phyloP scores from a whole-genome alignment of 2,113 vertebrate genomes.

The Cromileptes altivelis region DNA sequence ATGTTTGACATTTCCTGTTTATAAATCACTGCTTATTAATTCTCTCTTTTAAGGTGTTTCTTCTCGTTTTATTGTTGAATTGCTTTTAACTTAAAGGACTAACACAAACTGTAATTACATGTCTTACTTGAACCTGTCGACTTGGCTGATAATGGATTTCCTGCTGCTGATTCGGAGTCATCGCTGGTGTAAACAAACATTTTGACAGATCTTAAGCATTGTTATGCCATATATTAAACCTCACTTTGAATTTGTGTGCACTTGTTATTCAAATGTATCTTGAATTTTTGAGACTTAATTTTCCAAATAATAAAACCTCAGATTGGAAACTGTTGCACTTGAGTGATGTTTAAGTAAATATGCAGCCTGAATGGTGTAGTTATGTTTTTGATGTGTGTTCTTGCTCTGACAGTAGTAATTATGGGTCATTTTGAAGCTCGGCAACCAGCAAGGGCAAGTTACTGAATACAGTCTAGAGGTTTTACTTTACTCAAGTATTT shows the following conservation, averaged over 20 bases:
- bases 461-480: neutral
- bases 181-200: slow-evolving; percentile 43
- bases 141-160: slow-evolving; percentile 56
- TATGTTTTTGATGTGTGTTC: neutral
- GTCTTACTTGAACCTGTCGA: slow-evolving; percentile 76
- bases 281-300: slow-evolving; percentile 82
- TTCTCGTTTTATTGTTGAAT: slow-evolving; percentile 29
- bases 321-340: slow-evolving; percentile 36
- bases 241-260: slow-evolving; percentile 72
- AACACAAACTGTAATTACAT: slow-evolving; percentile 59
- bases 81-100: slow-evolving; percentile 66
- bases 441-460: too few relatives aligned
- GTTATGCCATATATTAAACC: slow-evolving; percentile 56
- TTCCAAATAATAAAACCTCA: slow-evolving; percentile 83
- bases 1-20: slow-evolving; percentile 49
- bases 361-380: neutral
- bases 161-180: slow-evolving; percentile 64
- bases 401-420: neutral
- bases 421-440: too few relatives aligned
- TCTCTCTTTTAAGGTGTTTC: slow-evolving; percentile 31
- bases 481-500: too few relatives aligned
- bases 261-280: slow-evolving; percentile 73
- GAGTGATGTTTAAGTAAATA: neutral
- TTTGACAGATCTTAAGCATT: slow-evolving; percentile 50
- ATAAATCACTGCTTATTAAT: slow-evolving; percentile 38